Evolutionary conservation across 2,888 invertebrate genomes (phyloP).

Genomic region (Drosophila demipolita): DNA sequence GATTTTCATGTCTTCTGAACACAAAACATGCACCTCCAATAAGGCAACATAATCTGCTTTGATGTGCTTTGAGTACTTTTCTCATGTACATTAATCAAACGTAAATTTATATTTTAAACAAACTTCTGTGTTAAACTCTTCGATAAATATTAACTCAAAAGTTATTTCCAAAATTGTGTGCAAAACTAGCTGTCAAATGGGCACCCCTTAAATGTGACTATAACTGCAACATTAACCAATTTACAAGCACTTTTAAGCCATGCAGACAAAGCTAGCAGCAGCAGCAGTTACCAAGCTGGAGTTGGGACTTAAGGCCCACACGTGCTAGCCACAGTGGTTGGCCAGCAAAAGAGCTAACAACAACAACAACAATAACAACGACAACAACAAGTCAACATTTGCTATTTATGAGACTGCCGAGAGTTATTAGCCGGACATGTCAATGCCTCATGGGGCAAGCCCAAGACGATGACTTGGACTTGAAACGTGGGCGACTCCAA

Average conservation of each 20-base stretch:
- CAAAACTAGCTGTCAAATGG: not conserved
- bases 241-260: conserved; percentile 53
- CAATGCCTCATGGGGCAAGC: conserved; percentile 70
- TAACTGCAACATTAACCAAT: conserved; percentile 56
- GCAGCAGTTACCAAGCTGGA: conserved; percentile 7
- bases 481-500: conserved; percentile 29
- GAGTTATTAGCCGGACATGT: conserved; percentile 84
- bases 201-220: conserved; percentile 33
- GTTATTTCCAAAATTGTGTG: not conserved
- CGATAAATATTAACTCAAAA: not conserved
- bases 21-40: not conserved
- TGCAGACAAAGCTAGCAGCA: not conserved
- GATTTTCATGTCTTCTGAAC: not conserved
- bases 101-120: not conserved
- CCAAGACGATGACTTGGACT: conserved; percentile 61
- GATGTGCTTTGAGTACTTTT: not conserved
- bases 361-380: conserved; percentile 14
- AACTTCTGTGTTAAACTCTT: not conserved
- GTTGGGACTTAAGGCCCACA: conserved; percentile 34
- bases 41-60: not conserved
- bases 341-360: conserved; percentile 25
- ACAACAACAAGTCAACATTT: conserved; percentile 62
- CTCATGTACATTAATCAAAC: not conserved
- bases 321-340: conserved; percentile 26
- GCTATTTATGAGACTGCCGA: conserved; percentile 84